A percentile compares a stretch with the other conserved stretches of the same genome.
phyloP scores from a whole-genome alignment of 2,797 vertebrate species.

The Trichosurus vulpecula region DNA sequence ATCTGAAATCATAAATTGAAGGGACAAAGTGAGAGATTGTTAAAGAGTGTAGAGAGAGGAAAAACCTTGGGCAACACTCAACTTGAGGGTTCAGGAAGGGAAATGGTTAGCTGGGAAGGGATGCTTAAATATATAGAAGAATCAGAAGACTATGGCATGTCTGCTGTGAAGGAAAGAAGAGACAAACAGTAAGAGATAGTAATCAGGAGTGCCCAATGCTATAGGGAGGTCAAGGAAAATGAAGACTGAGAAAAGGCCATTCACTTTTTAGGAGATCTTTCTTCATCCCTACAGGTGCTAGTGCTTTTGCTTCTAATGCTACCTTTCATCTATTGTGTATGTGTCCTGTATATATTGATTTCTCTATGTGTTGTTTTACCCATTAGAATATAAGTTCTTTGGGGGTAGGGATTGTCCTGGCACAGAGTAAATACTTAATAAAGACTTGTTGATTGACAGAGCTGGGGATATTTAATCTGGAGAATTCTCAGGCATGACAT shows the following conservation, averaged over 20 bases:
- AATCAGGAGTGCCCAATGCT: background rate
- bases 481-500: background rate
- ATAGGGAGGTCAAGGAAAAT: background rate
- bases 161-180: background rate
- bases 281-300: background rate
- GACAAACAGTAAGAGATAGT: background rate
- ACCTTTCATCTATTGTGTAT: background rate
- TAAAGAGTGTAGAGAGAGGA: background rate
- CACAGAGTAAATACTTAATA: background rate
- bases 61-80: background rate
- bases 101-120: background rate
- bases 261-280: background rate
- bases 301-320: background rate
- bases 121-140: background rate
- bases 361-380: background rate
- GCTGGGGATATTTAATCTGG: background rate
- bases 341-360: background rate
- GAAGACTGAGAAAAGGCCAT: background rate
- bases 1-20: background rate
- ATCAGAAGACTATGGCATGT: background rate
- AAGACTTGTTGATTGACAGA: background rate
- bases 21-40: background rate
- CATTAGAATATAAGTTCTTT: background rate
- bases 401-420: background rate
- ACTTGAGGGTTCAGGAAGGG: background rate